Evolutionary conservation across 1,140 invertebrate genomes (phyloP).

Genomic region (Halyomorpha halys): DNA sequence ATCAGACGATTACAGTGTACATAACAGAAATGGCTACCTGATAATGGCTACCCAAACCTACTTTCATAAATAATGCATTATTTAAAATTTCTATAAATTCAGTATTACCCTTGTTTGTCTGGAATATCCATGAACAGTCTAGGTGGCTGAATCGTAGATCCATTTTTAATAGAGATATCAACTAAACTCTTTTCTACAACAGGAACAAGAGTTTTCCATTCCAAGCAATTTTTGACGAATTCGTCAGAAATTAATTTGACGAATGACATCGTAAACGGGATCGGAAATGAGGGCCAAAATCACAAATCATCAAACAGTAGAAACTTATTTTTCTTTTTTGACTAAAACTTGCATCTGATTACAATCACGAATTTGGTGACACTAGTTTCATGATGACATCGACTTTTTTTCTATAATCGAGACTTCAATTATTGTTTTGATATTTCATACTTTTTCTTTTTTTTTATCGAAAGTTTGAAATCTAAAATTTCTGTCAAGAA

Average conservation of each 20-base stretch:
- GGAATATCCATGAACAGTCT: not conserved
- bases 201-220: not conserved
- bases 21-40: slow-evolving; percentile 2
- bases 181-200: not conserved
- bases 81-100: not conserved
- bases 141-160: not conserved
- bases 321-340: too few species aligned
- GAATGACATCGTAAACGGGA: not conserved
- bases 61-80: not conserved
- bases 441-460: too few species aligned
- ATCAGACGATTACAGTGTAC: not conserved
- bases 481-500: too few species aligned
- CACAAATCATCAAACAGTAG: too few species aligned
- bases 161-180: not conserved
- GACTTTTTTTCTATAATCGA: too few species aligned
- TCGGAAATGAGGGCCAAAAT: too few species aligned
- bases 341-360: too few species aligned
- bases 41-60: not conserved
- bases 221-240: not conserved
- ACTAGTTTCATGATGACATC: too few species aligned
- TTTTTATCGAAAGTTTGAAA: too few species aligned
- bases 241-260: not conserved
- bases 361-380: too few species aligned
- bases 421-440: too few species aligned
- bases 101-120: not conserved